Percentiles rank a stretch among this genome's conserved stretches.
phyloP scores from a whole-genome alignment of 2,797 vertebrate species.

The Holocentrus rufus region DNA sequence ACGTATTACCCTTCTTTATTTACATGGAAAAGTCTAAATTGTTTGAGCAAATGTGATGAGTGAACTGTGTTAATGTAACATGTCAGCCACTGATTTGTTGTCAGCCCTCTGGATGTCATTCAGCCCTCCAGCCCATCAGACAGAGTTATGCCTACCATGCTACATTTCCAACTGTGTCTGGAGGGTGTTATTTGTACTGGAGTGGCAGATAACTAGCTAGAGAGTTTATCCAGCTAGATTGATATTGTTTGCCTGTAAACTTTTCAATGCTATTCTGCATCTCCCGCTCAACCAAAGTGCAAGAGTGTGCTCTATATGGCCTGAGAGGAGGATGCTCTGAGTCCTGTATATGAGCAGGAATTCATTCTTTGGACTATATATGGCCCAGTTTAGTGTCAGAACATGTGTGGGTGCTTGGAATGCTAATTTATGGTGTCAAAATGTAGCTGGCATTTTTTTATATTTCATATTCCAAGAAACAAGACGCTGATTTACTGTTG shows the following conservation, averaged over 20 bases:
- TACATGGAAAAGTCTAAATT: conserved; percentile 6
- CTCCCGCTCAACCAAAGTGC: conserved; percentile 36
- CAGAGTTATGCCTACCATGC: conserved; percentile 1
- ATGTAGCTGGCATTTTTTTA: conserved; percentile 53
- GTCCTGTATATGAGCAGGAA: conserved; percentile 47
- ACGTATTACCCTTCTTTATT: conserved; percentile 18
- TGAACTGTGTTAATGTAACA: not conserved
- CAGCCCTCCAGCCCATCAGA: not conserved
- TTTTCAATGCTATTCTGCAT: conserved; percentile 24
- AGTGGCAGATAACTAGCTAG: conserved; percentile 34
- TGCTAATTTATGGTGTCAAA: conserved; percentile 49
- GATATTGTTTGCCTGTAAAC: conserved; percentile 31
- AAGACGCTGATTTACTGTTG: conserved; percentile 46
- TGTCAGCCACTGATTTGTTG: conserved; percentile 6
- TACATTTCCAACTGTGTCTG: conserved; percentile 36
- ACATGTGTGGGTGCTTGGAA: conserved; percentile 44
- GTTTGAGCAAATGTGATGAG: conserved; percentile 32
- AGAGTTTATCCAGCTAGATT: conserved; percentile 3
- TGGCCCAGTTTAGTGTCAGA: conserved; percentile 43
- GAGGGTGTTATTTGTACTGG: conserved; percentile 24
- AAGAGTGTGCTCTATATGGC: conserved; percentile 39
- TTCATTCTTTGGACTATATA: conserved; percentile 34
- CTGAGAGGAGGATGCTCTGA: conserved; percentile 48
- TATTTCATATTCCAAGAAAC: conserved; percentile 58
- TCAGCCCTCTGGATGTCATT: not conserved